These are phyloP conservation scores for Otus sunia DNA, from an alignment of 2,113 vertebrate genomes.

Conservation along the genomic window DNA sequence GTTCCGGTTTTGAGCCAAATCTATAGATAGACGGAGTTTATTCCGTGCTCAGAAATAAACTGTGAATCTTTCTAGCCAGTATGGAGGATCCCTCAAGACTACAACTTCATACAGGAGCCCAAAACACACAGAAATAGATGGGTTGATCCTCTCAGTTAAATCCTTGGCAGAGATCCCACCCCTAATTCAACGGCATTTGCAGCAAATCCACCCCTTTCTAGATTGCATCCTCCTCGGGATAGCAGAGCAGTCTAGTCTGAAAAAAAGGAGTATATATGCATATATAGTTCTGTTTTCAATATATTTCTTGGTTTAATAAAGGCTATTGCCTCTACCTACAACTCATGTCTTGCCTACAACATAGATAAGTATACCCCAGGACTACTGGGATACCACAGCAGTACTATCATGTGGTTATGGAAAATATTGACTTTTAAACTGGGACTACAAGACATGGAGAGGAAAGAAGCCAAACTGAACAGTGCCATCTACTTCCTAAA, in stretches of 20 bases:
- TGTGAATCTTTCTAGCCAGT: constrained; percentile 37
- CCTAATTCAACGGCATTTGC: neutral
- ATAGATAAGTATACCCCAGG: neutral
- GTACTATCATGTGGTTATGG: neutral
- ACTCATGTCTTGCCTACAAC: neutral
- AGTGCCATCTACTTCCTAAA: neutral
- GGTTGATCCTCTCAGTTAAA: neutral
- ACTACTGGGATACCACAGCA: neutral
- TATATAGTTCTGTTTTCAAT: neutral
- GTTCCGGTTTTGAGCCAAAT: constrained; percentile 40
- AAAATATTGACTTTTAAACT: neutral
- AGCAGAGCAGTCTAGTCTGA: neutral
- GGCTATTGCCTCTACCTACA: neutral
- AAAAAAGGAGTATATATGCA: neutral
- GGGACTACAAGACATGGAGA: neutral
- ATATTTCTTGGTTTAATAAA: neutral
- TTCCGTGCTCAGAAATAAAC: constrained; percentile 43
- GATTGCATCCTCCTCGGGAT: neutral
- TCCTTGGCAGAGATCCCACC: constrained; percentile 26
- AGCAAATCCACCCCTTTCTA: neutral
- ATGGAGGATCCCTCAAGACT: neutral
- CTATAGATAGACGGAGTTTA: constrained; percentile 58
- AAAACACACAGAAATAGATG: constrained; percentile 14
- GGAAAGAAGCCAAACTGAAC: neutral
- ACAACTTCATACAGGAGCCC: neutral